Conservation (phyloP, 2,888 invertebrate genomes). For the Isotomurus palustris region DNA sequence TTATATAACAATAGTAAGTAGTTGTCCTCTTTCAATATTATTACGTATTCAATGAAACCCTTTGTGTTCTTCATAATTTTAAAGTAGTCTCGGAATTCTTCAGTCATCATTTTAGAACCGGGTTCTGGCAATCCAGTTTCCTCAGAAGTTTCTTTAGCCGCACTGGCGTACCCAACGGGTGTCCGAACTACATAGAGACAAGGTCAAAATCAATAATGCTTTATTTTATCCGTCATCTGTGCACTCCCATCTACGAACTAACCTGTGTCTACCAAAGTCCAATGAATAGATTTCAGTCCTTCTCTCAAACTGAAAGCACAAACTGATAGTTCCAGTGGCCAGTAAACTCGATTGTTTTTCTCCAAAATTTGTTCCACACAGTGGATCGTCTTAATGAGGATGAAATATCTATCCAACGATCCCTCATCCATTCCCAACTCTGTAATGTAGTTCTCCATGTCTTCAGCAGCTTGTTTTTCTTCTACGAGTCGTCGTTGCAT, state of each 20-base stretch:
- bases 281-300: conserved; percentile 34
- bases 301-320: conserved; percentile 37
- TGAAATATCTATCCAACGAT: conserved; percentile 21
- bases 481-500: conserved; percentile 18
- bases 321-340: conserved; percentile 42
- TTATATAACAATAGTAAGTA: too few species aligned
- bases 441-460: conserved; percentile 13
- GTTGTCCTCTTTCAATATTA: too few species aligned
- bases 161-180: conserved; percentile 39
- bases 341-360: conserved; percentile 30
- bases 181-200: conserved; percentile 14
- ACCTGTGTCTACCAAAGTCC: conserved; percentile 44
- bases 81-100: conserved; percentile 24
- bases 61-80: conserved; percentile 31
- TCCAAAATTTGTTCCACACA: conserved; percentile 32
- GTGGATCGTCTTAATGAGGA: conserved; percentile 33
- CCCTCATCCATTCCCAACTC: conserved; percentile 11
- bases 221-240: background rate
- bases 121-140: conserved; percentile 37
- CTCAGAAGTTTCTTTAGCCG: conserved; percentile 34
- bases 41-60: conserved; percentile 33
- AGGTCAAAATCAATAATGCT: background rate
- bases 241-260: background rate
- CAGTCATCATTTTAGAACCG: conserved; percentile 19
- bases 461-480: conserved; percentile 5